Evolutionary conservation across 1,140 invertebrate genomes (phyloP).

Genomic region (Hylaeus anthracinus): DNA sequence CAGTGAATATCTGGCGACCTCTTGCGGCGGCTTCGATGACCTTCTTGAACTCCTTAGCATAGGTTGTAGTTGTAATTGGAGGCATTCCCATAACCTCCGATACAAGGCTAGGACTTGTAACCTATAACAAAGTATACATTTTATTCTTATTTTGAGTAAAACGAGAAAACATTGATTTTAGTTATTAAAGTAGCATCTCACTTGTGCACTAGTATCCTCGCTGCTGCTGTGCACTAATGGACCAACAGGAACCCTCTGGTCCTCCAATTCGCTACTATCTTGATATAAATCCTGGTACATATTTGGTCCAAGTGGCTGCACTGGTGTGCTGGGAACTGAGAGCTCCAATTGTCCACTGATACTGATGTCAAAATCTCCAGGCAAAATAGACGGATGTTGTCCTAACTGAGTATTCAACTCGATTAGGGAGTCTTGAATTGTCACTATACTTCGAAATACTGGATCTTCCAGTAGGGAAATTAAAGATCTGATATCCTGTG

Average conservation of each 20-base stretch:
- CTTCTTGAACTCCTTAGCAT: conserved; percentile 85
- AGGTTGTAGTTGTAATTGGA: conserved; percentile 83
- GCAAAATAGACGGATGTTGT: conserved; percentile 94
- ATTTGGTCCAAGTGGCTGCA: conserved; percentile 74
- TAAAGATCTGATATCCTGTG: conserved; percentile 92
- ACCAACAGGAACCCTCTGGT: conserved; percentile 82
- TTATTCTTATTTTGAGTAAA: neutral
- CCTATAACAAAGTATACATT: conserved; percentile 63
- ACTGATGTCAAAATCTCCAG: conserved; percentile 95
- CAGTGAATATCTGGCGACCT: conserved; percentile 84
- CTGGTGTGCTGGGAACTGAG: conserved; percentile 80
- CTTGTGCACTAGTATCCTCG: conserved; percentile 79
- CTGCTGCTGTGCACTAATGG: conserved; percentile 81
- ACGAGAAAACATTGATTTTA: neutral
- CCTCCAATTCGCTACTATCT: conserved; percentile 79
- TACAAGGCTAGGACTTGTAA: conserved; percentile 77
- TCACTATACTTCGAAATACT: conserved; percentile 94
- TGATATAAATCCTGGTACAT: conserved; percentile 78
- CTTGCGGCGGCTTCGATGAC: conserved; percentile 84
- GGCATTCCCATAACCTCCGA: conserved; percentile 80
- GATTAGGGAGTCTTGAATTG: conserved; percentile 92
- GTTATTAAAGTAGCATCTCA: conserved; percentile 31
- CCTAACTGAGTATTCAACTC: conserved; percentile 90
- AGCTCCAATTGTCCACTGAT: conserved; percentile 85
- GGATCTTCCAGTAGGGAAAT: conserved; percentile 95